A percentile compares a stretch with the other conserved stretches of the same genome.
Evolutionary conservation across 2,888 invertebrate species (phyloP).

Genomic region (Mesorhabditis sp.): DNA sequence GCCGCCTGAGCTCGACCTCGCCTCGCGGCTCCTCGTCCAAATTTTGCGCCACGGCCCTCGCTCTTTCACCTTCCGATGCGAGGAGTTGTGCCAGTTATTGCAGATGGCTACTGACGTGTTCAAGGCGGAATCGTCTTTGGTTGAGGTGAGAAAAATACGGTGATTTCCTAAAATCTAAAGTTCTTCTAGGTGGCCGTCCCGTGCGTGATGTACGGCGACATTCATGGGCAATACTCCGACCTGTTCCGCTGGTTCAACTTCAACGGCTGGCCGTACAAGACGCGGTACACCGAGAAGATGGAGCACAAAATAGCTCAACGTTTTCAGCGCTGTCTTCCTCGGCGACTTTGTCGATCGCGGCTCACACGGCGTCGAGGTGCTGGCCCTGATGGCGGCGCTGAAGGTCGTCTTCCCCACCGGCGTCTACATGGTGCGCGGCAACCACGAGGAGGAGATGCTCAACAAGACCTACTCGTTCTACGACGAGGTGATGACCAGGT

Average conservation of each 20-base stretch:
- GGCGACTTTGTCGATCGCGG: slow-evolving; percentile 40
- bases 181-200: slow-evolving; percentile 23
- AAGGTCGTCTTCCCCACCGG: slow-evolving; percentile 26
- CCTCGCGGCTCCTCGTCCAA: not conserved
- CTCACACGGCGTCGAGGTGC: slow-evolving; percentile 32
- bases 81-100: slow-evolving; percentile 17
- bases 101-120: slow-evolving; percentile 15
- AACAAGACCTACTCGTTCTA: slow-evolving; percentile 37
- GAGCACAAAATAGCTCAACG: not conserved
- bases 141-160: slow-evolving; percentile 17
- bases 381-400: slow-evolving; percentile 26
- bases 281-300: slow-evolving; percentile 11
- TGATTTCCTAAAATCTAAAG: not conserved
- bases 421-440: slow-evolving; percentile 30
- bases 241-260: slow-evolving; percentile 33
- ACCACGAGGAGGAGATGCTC: slow-evolving; percentile 37
- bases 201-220: slow-evolving; percentile 27
- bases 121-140: slow-evolving; percentile 16
- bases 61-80: slow-evolving; percentile 19
- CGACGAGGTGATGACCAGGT: slow-evolving; percentile 27
- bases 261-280: slow-evolving; percentile 35
- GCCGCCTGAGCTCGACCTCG: not conserved
- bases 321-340: slow-evolving; percentile 16
- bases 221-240: slow-evolving; percentile 37
- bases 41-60: slow-evolving; percentile 22